Conservation (phyloP, 2,113 vertebrate species). For the Sminthopsis crassicaudata region DNA sequence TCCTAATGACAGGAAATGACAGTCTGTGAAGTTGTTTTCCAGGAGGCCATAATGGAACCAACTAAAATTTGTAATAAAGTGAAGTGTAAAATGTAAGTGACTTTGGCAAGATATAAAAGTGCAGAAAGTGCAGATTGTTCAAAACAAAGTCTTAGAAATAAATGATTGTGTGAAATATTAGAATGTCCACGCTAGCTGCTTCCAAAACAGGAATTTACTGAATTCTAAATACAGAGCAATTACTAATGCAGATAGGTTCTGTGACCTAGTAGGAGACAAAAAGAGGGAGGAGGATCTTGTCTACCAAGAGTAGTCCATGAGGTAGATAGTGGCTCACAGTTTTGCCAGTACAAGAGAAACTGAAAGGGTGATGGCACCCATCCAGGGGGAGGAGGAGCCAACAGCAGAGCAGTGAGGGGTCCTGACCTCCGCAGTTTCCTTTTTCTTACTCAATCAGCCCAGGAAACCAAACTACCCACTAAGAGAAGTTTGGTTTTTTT, state of each 20-base stretch:
- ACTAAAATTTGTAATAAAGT: constrained; percentile 74
- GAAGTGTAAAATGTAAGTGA: constrained; percentile 59
- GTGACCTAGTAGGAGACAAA: background rate
- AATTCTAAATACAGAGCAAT: constrained; percentile 26
- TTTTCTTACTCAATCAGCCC: constrained; percentile 13
- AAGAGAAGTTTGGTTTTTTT: constrained; percentile 7
- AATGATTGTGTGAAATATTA: constrained; percentile 61
- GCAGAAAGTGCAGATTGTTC: constrained; percentile 68
- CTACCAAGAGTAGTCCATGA: too few relatives aligned
- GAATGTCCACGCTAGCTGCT: background rate
- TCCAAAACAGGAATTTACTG: constrained; percentile 42
- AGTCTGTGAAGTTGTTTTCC: constrained; percentile 74
- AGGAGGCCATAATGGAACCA: constrained; percentile 73
- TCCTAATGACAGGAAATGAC: constrained; percentile 69
- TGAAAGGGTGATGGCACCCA: background rate
- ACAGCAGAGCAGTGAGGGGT: constrained; percentile 8
- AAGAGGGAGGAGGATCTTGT: background rate
- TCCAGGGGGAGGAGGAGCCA: background rate
- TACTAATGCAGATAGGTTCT: background rate
- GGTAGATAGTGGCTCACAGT: background rate
- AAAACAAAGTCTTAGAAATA: constrained; percentile 62
- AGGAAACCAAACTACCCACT: background rate
- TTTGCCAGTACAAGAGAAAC: background rate
- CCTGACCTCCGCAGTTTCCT: constrained; percentile 1
- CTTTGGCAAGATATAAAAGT: constrained; percentile 67